Conservation (phyloP, 2,113 vertebrate genomes). For the Pipa parva region DNA sequence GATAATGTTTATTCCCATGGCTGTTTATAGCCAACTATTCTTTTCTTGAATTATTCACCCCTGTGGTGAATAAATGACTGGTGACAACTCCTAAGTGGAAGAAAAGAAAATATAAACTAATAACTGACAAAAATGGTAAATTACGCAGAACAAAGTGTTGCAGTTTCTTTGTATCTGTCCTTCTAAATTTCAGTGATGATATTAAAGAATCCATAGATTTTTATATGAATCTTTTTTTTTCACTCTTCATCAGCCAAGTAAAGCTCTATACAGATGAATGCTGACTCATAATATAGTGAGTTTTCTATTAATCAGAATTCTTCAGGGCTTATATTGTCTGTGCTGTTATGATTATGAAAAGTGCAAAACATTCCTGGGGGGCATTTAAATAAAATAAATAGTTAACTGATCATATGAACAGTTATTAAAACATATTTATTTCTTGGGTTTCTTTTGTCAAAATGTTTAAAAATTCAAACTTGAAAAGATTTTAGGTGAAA, state of each 20-base stretch:
- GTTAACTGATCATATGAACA: slow-evolving; percentile 1
- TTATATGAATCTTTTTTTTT: background rate
- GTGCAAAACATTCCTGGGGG: background rate
- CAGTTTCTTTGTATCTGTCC: slow-evolving; percentile 2
- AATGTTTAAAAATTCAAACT: too few relatives aligned
- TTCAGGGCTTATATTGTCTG: background rate
- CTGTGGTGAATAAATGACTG: slow-evolving; percentile 38
- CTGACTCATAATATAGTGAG: background rate
- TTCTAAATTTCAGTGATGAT: slow-evolving; percentile 9
- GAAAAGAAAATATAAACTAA: slow-evolving; percentile 20
- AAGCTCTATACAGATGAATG: background rate
- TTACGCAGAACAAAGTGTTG: slow-evolving; percentile 31
- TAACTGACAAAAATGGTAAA: slow-evolving; percentile 30
- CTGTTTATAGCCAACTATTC: slow-evolving; percentile 29
- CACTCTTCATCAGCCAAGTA: background rate
- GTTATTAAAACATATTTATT: background rate
- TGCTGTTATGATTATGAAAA: background rate
- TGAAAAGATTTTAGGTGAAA: too few relatives aligned
- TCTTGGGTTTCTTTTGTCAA: background rate
- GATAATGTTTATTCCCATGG: slow-evolving; percentile 32
- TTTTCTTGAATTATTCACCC: slow-evolving; percentile 32
- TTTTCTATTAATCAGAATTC: background rate
- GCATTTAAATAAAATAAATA: background rate
- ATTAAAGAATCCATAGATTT: slow-evolving; percentile 18
- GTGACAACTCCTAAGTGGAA: slow-evolving; percentile 31